Percentiles rank a stretch among this genome's conserved stretches.
Conservation (phyloP, 2,113 vertebrate species). For the Elaphurus davidianus region DNA sequence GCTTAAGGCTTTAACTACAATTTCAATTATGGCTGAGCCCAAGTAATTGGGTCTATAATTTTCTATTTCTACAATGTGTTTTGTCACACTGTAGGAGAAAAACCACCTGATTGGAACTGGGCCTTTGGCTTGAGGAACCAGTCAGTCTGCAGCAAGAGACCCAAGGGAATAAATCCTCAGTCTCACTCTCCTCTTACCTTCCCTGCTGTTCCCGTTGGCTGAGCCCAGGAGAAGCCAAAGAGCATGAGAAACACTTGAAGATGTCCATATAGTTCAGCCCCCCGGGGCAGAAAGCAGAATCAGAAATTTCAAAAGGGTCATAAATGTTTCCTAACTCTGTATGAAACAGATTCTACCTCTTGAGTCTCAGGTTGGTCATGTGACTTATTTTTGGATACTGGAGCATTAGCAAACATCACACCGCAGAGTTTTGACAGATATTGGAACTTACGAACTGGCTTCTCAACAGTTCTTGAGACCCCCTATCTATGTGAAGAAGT, state of each 20-base stretch:
- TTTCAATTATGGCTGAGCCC: background rate
- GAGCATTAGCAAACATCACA: background rate
- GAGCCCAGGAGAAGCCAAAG: background rate
- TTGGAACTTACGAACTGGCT: background rate
- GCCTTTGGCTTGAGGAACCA: background rate
- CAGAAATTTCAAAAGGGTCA: background rate
- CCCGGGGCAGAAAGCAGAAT: background rate
- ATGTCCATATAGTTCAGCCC: background rate
- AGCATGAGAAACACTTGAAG: background rate
- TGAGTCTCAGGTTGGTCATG: background rate
- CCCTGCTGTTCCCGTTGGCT: background rate
- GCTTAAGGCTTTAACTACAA: background rate
- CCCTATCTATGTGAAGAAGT: background rate
- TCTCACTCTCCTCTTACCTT: background rate
- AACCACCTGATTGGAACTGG: background rate
- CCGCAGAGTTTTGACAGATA: background rate
- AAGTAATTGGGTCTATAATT: background rate
- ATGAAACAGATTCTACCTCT: background rate
- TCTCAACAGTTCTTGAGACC: background rate
- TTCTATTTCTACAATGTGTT: constrained; percentile 1
- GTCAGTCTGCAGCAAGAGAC: background rate
- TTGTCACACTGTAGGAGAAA: background rate
- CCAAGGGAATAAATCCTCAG: background rate
- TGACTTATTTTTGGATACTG: background rate
- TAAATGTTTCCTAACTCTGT: background rate